A percentile compares a stretch with the other conserved stretches of the same genome.
Conservation (phyloP, 2,888 invertebrate genomes). For the Mylabris sibirica region DNA sequence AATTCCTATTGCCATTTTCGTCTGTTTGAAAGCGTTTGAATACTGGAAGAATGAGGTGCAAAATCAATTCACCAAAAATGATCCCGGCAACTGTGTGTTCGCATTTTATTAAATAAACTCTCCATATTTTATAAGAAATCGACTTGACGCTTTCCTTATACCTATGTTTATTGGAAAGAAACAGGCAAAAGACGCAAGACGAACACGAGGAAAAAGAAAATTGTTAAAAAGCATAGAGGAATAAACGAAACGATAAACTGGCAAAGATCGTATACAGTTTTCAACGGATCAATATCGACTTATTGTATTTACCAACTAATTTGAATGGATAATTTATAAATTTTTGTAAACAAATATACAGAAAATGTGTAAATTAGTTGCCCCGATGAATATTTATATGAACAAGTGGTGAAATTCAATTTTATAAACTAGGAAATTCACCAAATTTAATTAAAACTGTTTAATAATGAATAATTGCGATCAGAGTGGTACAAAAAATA, state of each 20-base stretch:
- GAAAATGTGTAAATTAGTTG: not conserved
- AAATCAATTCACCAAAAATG: constrained; percentile 40
- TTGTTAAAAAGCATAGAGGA: not conserved
- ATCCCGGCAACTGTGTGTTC: constrained; percentile 33
- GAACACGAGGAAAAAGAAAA: not conserved
- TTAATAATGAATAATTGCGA: too few species aligned
- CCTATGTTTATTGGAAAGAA: constrained; percentile 27
- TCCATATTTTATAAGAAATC: constrained; percentile 44
- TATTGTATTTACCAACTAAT: not conserved
- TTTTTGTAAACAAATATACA: not conserved
- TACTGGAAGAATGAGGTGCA: constrained; percentile 28
- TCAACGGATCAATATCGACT: constrained; percentile 27
- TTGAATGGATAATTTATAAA: too few species aligned
- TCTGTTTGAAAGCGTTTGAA: constrained; percentile 27
- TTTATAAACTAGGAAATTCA: not conserved
- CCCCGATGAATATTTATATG: constrained; percentile 6
- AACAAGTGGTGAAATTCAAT: not conserved
- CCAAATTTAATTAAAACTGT: not conserved
- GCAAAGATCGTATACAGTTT: constrained; percentile 31
- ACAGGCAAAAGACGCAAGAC: not conserved
- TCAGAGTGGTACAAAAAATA: too few species aligned
- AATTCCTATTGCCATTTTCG: constrained; percentile 19
- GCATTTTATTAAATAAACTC: constrained; percentile 45
- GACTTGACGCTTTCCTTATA: constrained; percentile 41
- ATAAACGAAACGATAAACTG: constrained; percentile 32